A percentile compares a stretch with the other conserved stretches of the same genome.
Evolutionary conservation across 1,140 invertebrate species (phyloP).

Genomic region (Hyphantria cunea): DNA sequence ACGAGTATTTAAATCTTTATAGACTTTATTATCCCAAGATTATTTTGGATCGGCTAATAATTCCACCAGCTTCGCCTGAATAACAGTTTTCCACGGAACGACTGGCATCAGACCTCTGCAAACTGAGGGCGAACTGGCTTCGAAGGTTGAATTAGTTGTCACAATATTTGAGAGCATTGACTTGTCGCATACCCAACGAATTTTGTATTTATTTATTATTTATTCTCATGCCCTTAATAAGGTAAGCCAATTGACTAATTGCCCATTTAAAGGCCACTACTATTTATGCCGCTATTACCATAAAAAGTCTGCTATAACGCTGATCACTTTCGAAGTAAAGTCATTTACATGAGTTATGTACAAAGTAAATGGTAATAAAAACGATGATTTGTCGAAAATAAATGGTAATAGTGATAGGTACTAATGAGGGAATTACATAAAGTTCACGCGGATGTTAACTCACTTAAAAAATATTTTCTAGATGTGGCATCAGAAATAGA

Average conservation of each 20-base stretch:
- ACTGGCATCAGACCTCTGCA: too few relatives aligned
- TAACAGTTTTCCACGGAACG: too few relatives aligned
- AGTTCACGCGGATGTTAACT: conserved; percentile 10
- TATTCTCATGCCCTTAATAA: too few relatives aligned
- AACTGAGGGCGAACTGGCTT: too few relatives aligned
- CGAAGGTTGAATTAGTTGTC: too few relatives aligned
- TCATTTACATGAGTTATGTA: conserved; percentile 6
- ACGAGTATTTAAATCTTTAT: too few relatives aligned
- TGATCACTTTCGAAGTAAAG: conserved; percentile 14
- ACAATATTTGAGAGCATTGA: too few relatives aligned
- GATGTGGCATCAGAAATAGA: neutral
- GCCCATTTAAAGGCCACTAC: neutral
- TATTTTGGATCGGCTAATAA: too few relatives aligned
- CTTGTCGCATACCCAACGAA: neutral
- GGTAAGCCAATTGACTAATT: conserved; percentile 11
- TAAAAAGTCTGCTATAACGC: conserved; percentile 9
- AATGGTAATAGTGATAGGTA: conserved; percentile 41
- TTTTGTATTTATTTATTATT: neutral
- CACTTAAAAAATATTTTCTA: neutral
- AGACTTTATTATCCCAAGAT: too few relatives aligned
- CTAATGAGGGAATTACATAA: conserved; percentile 39
- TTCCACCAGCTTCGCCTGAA: too few relatives aligned
- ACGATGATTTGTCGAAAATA: conserved; percentile 30
- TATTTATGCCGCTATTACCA: conserved; percentile 5
- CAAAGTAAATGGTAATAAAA: conserved; percentile 22